Conservation (phyloP, 2,113 vertebrate genomes). For the Panthera leo region DNA sequence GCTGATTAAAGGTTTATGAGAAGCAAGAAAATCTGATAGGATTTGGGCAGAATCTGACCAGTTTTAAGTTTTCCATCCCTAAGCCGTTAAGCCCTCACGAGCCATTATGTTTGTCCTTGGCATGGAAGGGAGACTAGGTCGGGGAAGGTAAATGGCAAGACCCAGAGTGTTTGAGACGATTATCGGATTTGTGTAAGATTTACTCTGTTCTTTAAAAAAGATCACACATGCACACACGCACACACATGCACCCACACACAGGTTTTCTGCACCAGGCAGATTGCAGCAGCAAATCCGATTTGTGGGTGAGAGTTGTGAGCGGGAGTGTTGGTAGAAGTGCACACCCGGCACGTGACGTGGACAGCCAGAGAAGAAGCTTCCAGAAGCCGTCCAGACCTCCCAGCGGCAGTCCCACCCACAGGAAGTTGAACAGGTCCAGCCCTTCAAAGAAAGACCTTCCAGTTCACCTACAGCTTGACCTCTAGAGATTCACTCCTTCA, state of each 20-base stretch:
- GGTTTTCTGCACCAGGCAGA: constrained; percentile 73
- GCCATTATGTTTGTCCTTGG: constrained; percentile 84
- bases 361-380: neutral
- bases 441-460: neutral
- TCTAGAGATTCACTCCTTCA: neutral
- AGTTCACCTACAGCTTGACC: neutral
- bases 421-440: neutral
- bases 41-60: constrained; percentile 87
- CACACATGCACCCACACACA: neutral
- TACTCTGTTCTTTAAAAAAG: constrained; percentile 80
- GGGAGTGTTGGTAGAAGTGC: neutral
- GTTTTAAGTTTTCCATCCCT: constrained; percentile 89
- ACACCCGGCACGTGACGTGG: fast-evolving
- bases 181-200: constrained; percentile 86
- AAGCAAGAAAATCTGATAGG: constrained; percentile 90
- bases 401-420: neutral
- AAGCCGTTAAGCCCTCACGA: constrained; percentile 88
- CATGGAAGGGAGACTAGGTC: constrained; percentile 69
- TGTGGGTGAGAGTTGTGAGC: neutral
- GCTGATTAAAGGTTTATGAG: constrained; percentile 88
- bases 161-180: constrained; percentile 82
- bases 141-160: constrained; percentile 78
- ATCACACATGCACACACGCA: neutral
- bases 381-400: neutral
- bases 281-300: constrained; percentile 70